These are phyloP conservation scores for Gambusia holbrooki DNA, from an alignment of 2,113 vertebrate genomes.

Conservation along the genomic window DNA sequence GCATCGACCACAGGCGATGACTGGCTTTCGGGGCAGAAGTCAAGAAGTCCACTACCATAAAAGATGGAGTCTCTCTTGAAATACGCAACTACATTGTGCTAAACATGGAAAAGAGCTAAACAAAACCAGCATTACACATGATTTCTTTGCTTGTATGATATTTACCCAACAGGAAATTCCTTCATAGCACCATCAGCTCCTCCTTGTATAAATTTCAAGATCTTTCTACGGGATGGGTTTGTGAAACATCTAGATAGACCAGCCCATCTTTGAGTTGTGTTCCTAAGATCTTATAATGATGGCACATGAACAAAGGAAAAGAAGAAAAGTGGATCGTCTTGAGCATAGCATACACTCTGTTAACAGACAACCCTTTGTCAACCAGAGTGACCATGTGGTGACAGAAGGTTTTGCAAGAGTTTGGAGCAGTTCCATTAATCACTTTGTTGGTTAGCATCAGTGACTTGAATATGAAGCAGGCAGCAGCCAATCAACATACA, in stretches of 20 bases:
- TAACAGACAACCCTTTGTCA: too few relatives aligned
- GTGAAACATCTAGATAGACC: too few relatives aligned
- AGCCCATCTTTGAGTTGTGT: too few relatives aligned
- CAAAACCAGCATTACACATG: not conserved
- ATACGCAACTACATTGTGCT: not conserved
- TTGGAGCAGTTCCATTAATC: not conserved
- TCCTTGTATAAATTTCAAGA: too few relatives aligned
- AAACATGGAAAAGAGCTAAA: not conserved
- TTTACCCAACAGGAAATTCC: not conserved
- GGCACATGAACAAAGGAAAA: too few relatives aligned
- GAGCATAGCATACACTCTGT: too few relatives aligned
- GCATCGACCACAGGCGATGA: slow-evolving; percentile 11
- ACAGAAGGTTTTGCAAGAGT: not conserved
- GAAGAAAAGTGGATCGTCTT: too few relatives aligned
- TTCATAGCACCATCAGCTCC: too few relatives aligned
- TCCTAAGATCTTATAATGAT: too few relatives aligned
- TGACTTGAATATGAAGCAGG: not conserved
- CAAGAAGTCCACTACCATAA: not conserved
- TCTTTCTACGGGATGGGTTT: too few relatives aligned
- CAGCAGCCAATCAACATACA: not conserved
- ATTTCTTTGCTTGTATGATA: not conserved
- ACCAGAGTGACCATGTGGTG: too few relatives aligned
- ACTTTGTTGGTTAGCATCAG: too few relatives aligned
- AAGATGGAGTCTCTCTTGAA: not conserved
- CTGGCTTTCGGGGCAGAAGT: slow-evolving; percentile 11